Conservation (phyloP, 2,888 invertebrate genomes). For the Lydus trimaculatus region DNA sequence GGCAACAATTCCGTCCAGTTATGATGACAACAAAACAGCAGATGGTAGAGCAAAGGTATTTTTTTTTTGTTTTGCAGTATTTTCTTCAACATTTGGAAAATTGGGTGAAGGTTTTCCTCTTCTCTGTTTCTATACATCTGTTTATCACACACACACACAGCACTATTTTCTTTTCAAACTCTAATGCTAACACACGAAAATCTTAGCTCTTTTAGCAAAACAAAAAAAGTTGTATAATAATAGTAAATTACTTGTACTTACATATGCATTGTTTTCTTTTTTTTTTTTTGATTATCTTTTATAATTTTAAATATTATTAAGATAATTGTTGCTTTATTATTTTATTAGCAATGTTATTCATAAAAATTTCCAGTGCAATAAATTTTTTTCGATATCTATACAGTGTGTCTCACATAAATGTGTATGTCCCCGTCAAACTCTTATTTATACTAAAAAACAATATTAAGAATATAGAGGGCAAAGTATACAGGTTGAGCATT, state of each 20-base stretch:
- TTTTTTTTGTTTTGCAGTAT: background rate
- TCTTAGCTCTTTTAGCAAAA: background rate
- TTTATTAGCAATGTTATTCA: background rate
- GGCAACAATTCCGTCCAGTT: slow-evolving; percentile 90
- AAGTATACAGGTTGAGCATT: too few species aligned
- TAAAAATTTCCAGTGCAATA: too few species aligned
- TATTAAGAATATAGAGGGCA: too few species aligned
- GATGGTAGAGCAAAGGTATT: slow-evolving; percentile 91
- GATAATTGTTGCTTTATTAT: background rate
- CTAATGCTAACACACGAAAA: background rate
- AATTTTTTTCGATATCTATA: background rate
- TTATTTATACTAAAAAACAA: too few species aligned
- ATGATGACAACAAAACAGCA: slow-evolving; percentile 95
- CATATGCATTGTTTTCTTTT: background rate
- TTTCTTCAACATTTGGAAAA: background rate
- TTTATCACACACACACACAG: too few species aligned
- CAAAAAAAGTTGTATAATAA: too few species aligned
- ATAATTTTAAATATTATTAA: background rate
- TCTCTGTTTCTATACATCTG: too few species aligned
- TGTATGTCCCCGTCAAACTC: too few species aligned
- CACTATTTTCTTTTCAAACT: background rate
- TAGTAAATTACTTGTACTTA: too few species aligned
- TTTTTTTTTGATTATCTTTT: background rate
- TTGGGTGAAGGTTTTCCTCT: background rate
- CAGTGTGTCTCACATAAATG: too few species aligned